These are phyloP conservation scores for Polia nebulosa DNA, from an alignment of 2,888 invertebrate genomes.

Conservation along the genomic window DNA sequence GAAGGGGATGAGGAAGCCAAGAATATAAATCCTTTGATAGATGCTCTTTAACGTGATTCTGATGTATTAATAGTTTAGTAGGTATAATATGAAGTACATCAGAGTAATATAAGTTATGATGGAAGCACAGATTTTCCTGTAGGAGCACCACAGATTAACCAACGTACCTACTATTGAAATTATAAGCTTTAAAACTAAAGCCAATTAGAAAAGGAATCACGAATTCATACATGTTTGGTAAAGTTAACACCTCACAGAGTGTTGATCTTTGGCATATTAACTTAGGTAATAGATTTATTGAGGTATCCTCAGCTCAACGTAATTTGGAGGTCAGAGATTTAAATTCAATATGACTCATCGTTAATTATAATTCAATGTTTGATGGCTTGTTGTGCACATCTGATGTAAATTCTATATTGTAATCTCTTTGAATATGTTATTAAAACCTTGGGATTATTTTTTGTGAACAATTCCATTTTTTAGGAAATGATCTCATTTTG, in stretches of 20 bases:
- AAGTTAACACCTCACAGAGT: conserved; percentile 5
- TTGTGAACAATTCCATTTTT: conserved; percentile 1
- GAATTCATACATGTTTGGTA: neutral
- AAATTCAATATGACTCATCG: conserved; percentile 53
- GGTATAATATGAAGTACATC: neutral
- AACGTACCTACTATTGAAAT: too few relatives aligned
- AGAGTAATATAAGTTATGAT: neutral
- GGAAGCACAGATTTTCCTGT: neutral
- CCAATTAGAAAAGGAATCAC: neutral
- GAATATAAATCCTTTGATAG: neutral
- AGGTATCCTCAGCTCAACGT: conserved; percentile 19
- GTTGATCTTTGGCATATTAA: conserved; percentile 6
- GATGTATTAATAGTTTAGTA: neutral
- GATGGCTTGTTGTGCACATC: conserved; percentile 34
- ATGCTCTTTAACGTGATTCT: neutral
- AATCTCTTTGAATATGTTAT: conserved; percentile 12
- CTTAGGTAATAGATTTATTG: conserved; percentile 31
- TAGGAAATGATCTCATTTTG: conserved; percentile 22
- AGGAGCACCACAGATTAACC: neutral
- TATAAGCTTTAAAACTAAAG: too few relatives aligned
- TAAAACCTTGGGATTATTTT: conserved; percentile 15
- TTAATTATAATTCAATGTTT: conserved; percentile 65
- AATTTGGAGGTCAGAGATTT: conserved; percentile 44
- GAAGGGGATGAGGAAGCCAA: neutral
- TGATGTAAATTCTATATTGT: conserved; percentile 27